A percentile compares a stretch with the other conserved stretches of the same genome.
phyloP scores from a whole-genome alignment of 2,888 invertebrate genomes.

The Tenthredo notha region DNA sequence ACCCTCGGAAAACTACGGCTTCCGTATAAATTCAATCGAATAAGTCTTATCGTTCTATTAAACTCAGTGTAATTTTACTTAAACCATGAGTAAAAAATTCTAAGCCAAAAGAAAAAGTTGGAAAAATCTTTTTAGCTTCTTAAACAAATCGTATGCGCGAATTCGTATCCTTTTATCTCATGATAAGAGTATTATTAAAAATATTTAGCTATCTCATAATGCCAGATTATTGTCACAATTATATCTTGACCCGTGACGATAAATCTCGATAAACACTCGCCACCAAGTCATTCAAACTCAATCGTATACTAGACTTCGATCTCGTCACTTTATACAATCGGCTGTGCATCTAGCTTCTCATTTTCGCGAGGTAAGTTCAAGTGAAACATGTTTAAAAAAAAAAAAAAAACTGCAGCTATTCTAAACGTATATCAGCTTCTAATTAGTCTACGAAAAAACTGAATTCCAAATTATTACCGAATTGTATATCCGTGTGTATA shows the following conservation, averaged over 20 bases:
- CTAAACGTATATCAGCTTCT: not conserved
- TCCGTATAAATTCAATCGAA: not conserved
- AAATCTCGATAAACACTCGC: not conserved
- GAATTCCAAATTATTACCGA: not conserved
- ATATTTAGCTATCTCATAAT: not conserved
- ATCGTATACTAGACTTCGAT: not conserved
- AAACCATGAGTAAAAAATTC: not conserved
- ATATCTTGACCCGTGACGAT: not conserved
- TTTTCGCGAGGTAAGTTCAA: not conserved
- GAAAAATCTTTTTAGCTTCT: not conserved
- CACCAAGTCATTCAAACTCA: not conserved
- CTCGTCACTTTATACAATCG: not conserved
- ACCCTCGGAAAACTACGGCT: constrained; percentile 7
- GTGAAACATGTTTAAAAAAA: not conserved
- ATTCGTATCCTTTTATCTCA: not conserved
- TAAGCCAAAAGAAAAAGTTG: not conserved
- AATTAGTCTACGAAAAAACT: not conserved
- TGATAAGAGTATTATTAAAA: not conserved
- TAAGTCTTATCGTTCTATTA: constrained; percentile 5
- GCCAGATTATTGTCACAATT: not conserved
- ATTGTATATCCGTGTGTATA: not conserved
- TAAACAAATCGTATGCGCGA: not conserved
- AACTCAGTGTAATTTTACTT: not conserved
- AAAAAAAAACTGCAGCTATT: not conserved
- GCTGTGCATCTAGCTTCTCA: not conserved